Base-by-base conservation (phyloP, 2,797 vertebrate species). In the Coregonus ussuriensis region DNA sequence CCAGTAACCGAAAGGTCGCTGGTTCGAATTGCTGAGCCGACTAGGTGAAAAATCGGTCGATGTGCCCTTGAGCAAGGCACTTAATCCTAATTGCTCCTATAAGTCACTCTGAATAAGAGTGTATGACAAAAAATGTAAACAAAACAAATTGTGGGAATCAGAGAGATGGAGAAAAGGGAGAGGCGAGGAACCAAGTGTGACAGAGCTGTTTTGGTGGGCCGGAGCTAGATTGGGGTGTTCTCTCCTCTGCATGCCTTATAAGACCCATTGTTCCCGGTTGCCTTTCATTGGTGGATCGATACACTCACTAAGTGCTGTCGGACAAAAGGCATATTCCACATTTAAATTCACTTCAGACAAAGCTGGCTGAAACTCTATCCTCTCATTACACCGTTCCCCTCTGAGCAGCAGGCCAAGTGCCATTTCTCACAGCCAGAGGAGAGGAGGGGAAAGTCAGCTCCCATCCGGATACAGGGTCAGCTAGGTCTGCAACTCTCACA, bases 291-390 rank as follows among this genome's bases (percentile, higher is more conserved):
- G 70, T 15, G 9, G 85, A 93, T 93, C 92, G 83, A 92, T 92
- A 89, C 6, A 6, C 33, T 72, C 82, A 73, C 79, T 85, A 86
- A 92, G 88, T 90, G 88, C 86, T 80, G 85, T 87, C 88, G 87
- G 84, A 87, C 88, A 87, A 83, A 89, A 88, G 84, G 87, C 88
- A 90, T 87, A 91, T 87, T 89, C 85, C 84, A 89, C 84, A 82
- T 92, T 91, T 84, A 89, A 87, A 88, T 86, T 81, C 77, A 82
- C 85, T 86, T 86, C 82, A 77, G 82, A 83, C 78, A 79, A 77
- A 74, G 82, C 76, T 79, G 81, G 78, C 82, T 81, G 84, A 86
- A 91, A 88, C 81, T 85, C 84, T 78, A 87, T 85, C 85, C 79
- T 33, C 71, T 83, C 89, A 90, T 84, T 82, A 83, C 73, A 75